phyloP scores from a whole-genome alignment of 2,888 invertebrate species.

The Mylabris sibirica region DNA sequence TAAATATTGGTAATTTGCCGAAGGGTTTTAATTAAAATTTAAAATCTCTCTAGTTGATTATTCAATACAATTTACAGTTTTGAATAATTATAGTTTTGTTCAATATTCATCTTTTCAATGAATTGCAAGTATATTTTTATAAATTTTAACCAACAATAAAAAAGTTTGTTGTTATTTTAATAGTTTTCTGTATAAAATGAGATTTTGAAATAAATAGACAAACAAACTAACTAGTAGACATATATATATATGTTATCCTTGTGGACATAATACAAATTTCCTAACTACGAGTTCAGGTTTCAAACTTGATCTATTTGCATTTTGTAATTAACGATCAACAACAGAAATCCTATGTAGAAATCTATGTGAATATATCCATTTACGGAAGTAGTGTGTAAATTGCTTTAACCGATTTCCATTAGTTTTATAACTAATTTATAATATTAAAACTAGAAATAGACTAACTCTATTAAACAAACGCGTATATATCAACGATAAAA shows the following conservation, averaged over 20 bases:
- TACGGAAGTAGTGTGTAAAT: slow-evolving; percentile 26
- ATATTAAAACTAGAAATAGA: background rate
- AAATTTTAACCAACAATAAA: background rate
- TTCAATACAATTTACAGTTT: background rate
- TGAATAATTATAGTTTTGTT: background rate
- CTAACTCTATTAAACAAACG: background rate
- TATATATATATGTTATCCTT: slow-evolving; percentile 27
- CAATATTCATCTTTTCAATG: background rate
- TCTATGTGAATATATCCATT: slow-evolving; percentile 24
- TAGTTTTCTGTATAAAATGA: background rate
- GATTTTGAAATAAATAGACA: background rate
- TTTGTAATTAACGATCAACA: slow-evolving; percentile 41
- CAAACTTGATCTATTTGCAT: slow-evolving; percentile 42
- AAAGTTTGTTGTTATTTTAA: background rate
- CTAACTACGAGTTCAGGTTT: slow-evolving; percentile 34
- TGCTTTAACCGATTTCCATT: slow-evolving; percentile 22
- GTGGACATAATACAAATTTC: slow-evolving; percentile 39
- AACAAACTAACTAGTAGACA: slow-evolving; percentile 16
- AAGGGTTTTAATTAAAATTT: background rate
- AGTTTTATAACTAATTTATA: slow-evolving; percentile 12
- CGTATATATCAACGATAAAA: background rate
- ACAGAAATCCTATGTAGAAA: slow-evolving; percentile 22
- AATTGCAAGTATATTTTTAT: background rate
- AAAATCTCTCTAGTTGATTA: background rate
- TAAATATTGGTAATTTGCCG: background rate